Conservation (phyloP, 2,797 vertebrate species). For the Microtus agrestis region DNA sequence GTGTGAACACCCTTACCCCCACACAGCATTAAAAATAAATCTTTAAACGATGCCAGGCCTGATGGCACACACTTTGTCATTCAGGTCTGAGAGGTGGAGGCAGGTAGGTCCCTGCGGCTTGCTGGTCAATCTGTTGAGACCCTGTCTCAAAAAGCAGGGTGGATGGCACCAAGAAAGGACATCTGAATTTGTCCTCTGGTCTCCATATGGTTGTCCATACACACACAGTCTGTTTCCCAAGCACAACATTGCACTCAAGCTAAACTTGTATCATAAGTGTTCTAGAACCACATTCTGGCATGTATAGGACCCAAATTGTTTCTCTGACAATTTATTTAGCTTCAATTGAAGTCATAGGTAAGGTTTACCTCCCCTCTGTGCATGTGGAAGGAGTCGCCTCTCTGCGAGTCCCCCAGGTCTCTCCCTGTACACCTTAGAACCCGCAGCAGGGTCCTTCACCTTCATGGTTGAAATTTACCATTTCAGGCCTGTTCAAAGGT, state of each 20-base stretch:
- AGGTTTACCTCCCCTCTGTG: background rate
- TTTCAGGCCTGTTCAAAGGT: background rate
- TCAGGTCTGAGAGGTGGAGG: background rate
- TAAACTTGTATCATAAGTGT: background rate
- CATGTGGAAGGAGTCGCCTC: background rate
- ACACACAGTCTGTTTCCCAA: background rate
- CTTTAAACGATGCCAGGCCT: background rate
- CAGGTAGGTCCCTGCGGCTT: background rate
- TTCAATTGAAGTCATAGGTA: background rate
- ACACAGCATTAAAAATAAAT: background rate
- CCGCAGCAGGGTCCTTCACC: background rate
- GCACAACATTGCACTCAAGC: background rate
- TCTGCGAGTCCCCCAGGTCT: rapidly evolving
- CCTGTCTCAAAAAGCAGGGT: background rate
- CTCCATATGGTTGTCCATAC: background rate
- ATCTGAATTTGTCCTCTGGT: background rate
- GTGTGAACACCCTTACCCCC: background rate
- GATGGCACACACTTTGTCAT: background rate
- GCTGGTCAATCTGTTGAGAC: background rate
- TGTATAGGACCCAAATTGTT: background rate
- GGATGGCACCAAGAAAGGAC: background rate
- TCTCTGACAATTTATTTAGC: background rate
- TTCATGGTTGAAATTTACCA: background rate
- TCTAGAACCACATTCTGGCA: background rate
- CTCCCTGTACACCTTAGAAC: background rate